phyloP scores from a whole-genome alignment of 2,113 vertebrate species.

The Sander vitreus region DNA sequence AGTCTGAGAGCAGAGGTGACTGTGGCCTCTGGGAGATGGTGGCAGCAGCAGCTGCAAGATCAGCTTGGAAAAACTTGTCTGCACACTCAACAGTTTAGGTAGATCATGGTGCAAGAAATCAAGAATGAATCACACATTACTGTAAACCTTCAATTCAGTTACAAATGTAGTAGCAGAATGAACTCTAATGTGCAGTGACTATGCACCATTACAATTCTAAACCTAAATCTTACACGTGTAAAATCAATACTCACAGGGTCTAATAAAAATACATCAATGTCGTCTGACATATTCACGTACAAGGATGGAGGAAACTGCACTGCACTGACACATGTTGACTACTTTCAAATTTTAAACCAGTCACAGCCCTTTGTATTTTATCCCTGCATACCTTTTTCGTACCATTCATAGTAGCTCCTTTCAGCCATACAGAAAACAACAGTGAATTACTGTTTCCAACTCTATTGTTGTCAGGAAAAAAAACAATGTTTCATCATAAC shows the following conservation, averaged over 20 bases:
- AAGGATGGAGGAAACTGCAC: not conserved
- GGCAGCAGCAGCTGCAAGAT: not conserved
- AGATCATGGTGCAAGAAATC: not conserved
- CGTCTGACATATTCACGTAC: not conserved
- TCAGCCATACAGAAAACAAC: not conserved
- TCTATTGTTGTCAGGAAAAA: not conserved
- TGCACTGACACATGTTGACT: not conserved
- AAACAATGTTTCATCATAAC: not conserved
- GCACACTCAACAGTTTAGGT: not conserved
- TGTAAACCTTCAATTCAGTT: not conserved
- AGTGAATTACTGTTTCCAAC: not conserved
- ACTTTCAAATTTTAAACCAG: not conserved
- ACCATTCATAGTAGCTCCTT: not conserved
- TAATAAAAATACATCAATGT: not conserved
- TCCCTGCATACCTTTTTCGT: not conserved
- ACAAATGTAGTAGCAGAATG: not conserved
- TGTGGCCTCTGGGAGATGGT: not conserved
- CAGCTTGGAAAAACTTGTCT: not conserved
- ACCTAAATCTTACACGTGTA: not conserved
- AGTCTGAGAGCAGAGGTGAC: conserved; percentile 14
- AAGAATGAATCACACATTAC: not conserved
- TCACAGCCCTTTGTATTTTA: not conserved
- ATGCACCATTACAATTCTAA: not conserved
- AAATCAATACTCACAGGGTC: not conserved
- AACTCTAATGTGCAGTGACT: not conserved